Evolutionary conservation across 2,113 vertebrate species (phyloP).

Genomic region (Struthio camelus): DNA sequence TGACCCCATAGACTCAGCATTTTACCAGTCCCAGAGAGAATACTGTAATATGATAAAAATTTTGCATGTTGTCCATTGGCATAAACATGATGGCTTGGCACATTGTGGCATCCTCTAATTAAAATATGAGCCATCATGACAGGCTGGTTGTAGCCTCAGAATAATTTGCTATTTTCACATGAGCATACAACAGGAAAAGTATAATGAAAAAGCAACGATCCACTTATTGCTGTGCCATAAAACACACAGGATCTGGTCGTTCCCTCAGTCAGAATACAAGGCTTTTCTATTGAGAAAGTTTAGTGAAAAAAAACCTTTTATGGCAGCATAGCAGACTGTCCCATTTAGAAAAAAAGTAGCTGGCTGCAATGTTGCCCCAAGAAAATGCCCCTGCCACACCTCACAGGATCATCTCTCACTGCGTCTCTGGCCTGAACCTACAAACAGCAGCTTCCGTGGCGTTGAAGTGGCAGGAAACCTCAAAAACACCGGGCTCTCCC

Average conservation of each 20-base stretch:
- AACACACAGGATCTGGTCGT: background rate
- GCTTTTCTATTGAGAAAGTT: background rate
- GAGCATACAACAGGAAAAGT: background rate
- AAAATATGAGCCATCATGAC: fast-evolving
- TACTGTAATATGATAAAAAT: background rate
- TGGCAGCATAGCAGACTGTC: background rate
- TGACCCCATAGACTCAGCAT: background rate
- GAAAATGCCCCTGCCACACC: background rate
- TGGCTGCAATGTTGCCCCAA: background rate
- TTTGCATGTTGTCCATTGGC: background rate
- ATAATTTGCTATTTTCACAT: background rate
- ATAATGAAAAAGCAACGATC: background rate
- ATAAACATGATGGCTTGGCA: background rate
- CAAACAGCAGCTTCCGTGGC: background rate
- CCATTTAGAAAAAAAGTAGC: background rate
- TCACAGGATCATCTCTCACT: background rate
- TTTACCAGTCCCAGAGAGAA: background rate
- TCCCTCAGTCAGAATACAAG: background rate
- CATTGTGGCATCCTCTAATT: background rate
- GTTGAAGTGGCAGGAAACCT: background rate
- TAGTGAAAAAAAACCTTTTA: background rate
- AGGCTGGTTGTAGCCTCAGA: background rate
- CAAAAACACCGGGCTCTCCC: background rate
- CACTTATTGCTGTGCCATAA: background rate
- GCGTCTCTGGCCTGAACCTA: background rate